Evolutionary conservation across 2,888 invertebrate genomes (phyloP), one percentile per base, ranked within the genome.

Genomic region (Ormia ochracea): DNA sequence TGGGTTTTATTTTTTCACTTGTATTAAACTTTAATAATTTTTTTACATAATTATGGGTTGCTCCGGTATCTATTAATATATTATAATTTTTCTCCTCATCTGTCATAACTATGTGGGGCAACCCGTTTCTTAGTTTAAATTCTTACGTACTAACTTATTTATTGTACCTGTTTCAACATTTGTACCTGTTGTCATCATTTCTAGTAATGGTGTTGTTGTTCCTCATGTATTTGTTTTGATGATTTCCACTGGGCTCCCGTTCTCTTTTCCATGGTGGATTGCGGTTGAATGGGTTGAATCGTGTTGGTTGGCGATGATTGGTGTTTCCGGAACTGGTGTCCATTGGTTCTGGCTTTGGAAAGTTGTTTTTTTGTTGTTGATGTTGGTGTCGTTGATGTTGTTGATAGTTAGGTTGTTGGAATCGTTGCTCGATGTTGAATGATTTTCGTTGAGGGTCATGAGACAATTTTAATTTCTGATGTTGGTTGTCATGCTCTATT

Each of bases 51-150:
- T 41, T 56, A 21, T 41, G 21, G 43, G 41, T 68, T 68, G 50
- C 68, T 68, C 41, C 68, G 23, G 31, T 68, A 14, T 28, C 68
- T 68, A 68, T 68, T 38, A 68, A 43, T 56, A 68, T 45, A 45
- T 68, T n/a, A 66, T 66, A 14, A n/a, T 28, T 9, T 66, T 26
- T 66, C 17, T 52, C 52, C 12, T 6, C 41, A 41, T 41, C 52
- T 12, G 10, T 38, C 43, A 66, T 21, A 5, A 36, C 38, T 65
- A 65, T 50, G 12, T 52, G 41, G 38, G n/a, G n/a, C n/a, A n/a
- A n/a, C n/a, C n/a, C n/a, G n/a, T n/a, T n/a, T n/a, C n/a, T n/a
- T n/a, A n/a, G 66, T 68, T 68, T 68, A 68, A 68, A 69, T 69
- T 10, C 26, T 69, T 59, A 59, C 48, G 10, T 38, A 66, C 19